Evolutionary conservation across 92 coral and sea anemone genomes (phyloP).

Genomic region (Actinostola sp.): DNA sequence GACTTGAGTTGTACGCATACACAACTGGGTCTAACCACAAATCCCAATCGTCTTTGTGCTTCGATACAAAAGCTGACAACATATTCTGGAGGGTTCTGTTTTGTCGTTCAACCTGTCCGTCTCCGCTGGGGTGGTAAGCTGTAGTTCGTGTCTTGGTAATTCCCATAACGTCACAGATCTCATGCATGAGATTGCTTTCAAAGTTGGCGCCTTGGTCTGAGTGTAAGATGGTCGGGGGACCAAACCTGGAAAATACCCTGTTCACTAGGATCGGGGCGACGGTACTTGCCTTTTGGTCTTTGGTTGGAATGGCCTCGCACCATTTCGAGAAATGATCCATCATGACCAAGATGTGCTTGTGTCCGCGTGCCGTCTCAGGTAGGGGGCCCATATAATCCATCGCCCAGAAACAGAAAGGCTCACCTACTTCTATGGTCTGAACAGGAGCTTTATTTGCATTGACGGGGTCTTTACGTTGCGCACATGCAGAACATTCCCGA

Average conservation of each 20-base stretch:
- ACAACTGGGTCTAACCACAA: slow-evolving; percentile 51
- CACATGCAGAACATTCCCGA: slow-evolving; percentile 42
- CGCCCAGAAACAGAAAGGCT: slow-evolving; percentile 22
- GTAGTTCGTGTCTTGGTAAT: slow-evolving; percentile 44
- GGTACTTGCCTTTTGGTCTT: slow-evolving; percentile 51
- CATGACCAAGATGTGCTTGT: slow-evolving; percentile 35
- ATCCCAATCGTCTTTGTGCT: slow-evolving; percentile 50
- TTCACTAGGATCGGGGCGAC: slow-evolving; percentile 43
- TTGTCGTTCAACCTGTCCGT: slow-evolving; percentile 57
- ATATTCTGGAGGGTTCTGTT: slow-evolving; percentile 56
- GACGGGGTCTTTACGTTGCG: slow-evolving; percentile 21
- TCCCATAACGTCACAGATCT: slow-evolving; percentile 51
- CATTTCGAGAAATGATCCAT: slow-evolving; percentile 50
- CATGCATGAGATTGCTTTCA: slow-evolving; percentile 45
- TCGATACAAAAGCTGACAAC: slow-evolving; percentile 50
- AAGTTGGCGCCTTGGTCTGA: slow-evolving; percentile 53
- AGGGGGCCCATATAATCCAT: slow-evolving; percentile 57
- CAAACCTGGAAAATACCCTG: slow-evolving; percentile 31
- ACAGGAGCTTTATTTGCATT: slow-evolving; percentile 28
- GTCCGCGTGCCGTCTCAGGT: slow-evolving; percentile 28
- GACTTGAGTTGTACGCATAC: slow-evolving; percentile 40
- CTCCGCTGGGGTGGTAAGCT: slow-evolving; percentile 51
- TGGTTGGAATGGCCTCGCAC: slow-evolving; percentile 42
- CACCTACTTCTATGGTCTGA: slow-evolving; percentile 25
- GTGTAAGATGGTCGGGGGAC: slow-evolving; percentile 35